Evolutionary conservation across 2,113 vertebrate genomes (phyloP).

Genomic region (Desmodus rotundus): DNA sequence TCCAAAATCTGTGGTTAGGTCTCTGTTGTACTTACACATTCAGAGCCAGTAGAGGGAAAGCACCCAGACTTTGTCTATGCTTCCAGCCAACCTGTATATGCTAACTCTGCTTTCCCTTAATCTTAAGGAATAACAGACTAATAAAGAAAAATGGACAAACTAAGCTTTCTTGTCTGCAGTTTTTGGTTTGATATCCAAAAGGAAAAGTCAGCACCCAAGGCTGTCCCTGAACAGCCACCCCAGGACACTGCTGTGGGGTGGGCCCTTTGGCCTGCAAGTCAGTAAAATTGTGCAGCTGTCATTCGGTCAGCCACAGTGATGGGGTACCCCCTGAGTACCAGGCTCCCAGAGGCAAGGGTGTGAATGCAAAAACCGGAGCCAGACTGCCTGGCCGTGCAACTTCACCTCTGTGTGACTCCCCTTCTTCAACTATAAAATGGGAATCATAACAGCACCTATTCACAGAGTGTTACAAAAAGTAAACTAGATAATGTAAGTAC

Average conservation of each 20-base stretch:
- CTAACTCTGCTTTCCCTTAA: neutral
- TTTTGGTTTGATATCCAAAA: neutral
- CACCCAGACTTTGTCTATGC: neutral
- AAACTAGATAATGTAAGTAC: neutral
- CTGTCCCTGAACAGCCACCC: neutral
- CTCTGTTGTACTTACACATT: neutral
- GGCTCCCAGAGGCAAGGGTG: neutral
- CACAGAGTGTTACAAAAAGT: neutral
- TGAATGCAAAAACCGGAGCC: neutral
- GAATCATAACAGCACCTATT: neutral
- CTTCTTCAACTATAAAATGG: neutral
- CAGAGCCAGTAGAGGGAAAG: neutral
- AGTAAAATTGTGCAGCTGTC: rapidly evolving
- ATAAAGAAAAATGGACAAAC: neutral
- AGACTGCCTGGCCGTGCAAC: neutral
- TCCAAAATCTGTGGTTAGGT: neutral
- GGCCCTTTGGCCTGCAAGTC: neutral
- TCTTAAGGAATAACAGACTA: neutral
- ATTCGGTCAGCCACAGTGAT: neutral
- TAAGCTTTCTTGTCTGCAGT: neutral
- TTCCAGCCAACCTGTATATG: neutral
- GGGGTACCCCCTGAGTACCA: neutral
- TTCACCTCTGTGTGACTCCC: neutral
- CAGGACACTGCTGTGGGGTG: rapidly evolving
- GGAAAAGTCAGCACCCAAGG: neutral